Conservation (phyloP, 2,113 vertebrate species). For the Lota lota region DNA sequence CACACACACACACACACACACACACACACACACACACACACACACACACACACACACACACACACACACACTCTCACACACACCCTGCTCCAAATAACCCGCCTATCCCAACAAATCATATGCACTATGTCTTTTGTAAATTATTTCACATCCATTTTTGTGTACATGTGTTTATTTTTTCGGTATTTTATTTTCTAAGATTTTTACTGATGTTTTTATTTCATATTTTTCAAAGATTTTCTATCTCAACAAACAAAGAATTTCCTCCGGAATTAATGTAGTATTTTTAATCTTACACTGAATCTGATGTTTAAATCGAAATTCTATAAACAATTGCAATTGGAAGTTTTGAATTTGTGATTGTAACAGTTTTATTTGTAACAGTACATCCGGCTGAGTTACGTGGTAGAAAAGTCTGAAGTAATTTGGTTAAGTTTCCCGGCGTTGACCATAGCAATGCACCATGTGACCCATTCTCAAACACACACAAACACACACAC, state of each 20-base stretch:
- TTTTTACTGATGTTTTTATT: background rate
- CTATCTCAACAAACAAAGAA: background rate
- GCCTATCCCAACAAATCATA: background rate
- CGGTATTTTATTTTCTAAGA: background rate
- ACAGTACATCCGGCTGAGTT: too few species aligned
- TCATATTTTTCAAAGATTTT: background rate
- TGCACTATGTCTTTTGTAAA: background rate
- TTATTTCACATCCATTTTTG: background rate
- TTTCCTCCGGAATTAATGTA: slow-evolving; percentile 17
- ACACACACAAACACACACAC: slow-evolving; percentile 10
- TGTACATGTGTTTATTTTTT: background rate
- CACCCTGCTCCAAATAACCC: background rate
- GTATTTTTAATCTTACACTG: background rate
- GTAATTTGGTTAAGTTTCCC: too few species aligned
- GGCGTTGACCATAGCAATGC: too few species aligned
- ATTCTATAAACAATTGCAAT: too few species aligned
- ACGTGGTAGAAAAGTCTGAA: too few species aligned
- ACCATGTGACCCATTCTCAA: background rate
- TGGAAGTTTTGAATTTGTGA: too few species aligned
- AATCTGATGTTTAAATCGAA: too few species aligned
- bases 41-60: too few species aligned
- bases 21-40: too few species aligned
- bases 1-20: too few species aligned
- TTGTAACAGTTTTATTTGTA: too few species aligned
- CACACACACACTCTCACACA: too few species aligned